These are phyloP conservation scores for Drosophila mimica DNA, from an alignment of 2,888 invertebrate species.

Conservation along the genomic window DNA sequence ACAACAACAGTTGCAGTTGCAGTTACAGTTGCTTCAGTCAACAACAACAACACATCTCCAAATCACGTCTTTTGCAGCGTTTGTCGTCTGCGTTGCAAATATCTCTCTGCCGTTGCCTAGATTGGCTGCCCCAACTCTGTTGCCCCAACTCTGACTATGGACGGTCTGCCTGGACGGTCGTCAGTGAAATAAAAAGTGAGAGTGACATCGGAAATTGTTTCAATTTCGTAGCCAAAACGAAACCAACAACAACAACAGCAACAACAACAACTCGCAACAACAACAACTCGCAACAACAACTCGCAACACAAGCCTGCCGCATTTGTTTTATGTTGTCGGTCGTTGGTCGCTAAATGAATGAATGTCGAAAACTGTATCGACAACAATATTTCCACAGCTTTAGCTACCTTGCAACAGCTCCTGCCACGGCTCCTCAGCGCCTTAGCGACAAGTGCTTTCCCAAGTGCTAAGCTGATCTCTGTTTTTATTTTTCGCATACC, in stretches of 20 bases:
- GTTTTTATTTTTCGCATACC: background rate
- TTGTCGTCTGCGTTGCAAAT: constrained; percentile 72
- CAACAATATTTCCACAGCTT: constrained; percentile 71
- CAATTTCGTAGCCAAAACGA: constrained; percentile 81
- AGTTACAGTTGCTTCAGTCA: constrained; percentile 46
- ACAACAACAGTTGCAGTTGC: constrained; percentile 43
- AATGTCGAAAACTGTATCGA: constrained; percentile 84
- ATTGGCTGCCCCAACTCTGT: constrained; percentile 63
- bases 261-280: constrained; percentile 36
- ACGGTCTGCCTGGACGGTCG: constrained; percentile 42
- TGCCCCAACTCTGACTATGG: constrained; percentile 33
- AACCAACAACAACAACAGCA: constrained; percentile 53
- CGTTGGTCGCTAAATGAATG: constrained; percentile 80
- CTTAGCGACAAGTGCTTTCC: constrained; percentile 62
- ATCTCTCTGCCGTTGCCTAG: constrained; percentile 69
- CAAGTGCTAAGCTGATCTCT: constrained; percentile 43
- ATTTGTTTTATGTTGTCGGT: constrained; percentile 53
- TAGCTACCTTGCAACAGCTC: constrained; percentile 26
- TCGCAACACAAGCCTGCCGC: constrained; percentile 58
- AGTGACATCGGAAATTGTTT: constrained; percentile 85
- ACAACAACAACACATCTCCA: constrained; percentile 70
- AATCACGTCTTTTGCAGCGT: constrained; percentile 69
- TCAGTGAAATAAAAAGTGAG: constrained; percentile 83
- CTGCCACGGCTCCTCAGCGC: constrained; percentile 27
- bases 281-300: constrained; percentile 31